Percentiles rank a stretch among this genome's conserved stretches.
These are phyloP conservation scores for Borostomias antarcticus DNA, from an alignment of 2,797 vertebrate species.

Conservation along the genomic window DNA sequence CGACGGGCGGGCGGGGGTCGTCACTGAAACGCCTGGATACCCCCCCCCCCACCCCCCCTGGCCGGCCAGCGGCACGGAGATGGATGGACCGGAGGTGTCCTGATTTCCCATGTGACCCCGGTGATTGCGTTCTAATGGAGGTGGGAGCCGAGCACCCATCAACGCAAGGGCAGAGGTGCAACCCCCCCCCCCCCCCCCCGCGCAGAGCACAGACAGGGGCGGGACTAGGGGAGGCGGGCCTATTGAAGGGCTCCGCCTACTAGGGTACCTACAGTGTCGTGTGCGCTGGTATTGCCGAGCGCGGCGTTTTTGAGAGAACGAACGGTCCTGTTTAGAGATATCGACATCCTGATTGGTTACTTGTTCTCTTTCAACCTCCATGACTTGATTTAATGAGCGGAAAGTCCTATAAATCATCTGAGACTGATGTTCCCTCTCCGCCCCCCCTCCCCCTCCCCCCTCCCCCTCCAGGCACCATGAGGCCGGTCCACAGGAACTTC, in stretches of 20 bases:
- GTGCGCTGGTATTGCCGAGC: no score
- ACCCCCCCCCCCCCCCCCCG: not conserved
- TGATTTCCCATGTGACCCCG: conserved; percentile 64
- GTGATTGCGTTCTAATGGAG: conserved; percentile 72
- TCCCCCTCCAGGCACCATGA: conserved; percentile 86
- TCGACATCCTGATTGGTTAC: not conserved
- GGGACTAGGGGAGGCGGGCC: not conserved
- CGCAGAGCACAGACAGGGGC: not conserved
- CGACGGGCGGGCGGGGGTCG: conserved; percentile 16
- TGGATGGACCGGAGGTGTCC: conserved; percentile 61
- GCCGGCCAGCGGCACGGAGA: conserved; percentile 31
- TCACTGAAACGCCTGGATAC: conserved; percentile 38
- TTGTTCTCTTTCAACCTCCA: not conserved
- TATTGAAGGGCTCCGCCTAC: not conserved
- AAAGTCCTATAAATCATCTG: not conserved
- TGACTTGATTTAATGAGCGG: not conserved
- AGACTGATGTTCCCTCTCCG: not conserved
- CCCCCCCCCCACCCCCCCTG: conserved; percentile 7
- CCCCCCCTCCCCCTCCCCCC: conserved; percentile 16
- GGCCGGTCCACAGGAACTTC: conserved; percentile 92
- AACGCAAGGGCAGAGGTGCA: conserved; percentile 38
- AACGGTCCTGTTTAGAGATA: not conserved
- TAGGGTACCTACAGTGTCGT: no score
- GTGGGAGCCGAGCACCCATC: conserved; percentile 50
- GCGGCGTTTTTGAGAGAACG: not conserved